Conservation (phyloP, 2,797 vertebrate species). For the Manis pentadactyla region DNA sequence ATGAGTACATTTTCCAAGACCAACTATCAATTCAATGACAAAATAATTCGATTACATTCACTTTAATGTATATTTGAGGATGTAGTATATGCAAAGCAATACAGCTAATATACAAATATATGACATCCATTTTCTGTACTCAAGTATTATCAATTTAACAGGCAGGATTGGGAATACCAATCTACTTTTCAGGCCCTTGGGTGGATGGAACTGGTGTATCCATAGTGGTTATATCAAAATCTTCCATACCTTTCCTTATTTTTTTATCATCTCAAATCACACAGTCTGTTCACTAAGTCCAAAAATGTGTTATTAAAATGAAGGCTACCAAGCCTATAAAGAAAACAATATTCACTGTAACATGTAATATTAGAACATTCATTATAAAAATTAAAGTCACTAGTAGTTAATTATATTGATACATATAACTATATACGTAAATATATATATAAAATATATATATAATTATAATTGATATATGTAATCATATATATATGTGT, state of each 20-base stretch:
- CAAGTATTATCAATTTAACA: not conserved
- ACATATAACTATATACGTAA: too few relatives aligned
- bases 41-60: not conserved
- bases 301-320: not conserved
- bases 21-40: not conserved
- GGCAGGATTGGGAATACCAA: not conserved
- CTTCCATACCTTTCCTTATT: not conserved
- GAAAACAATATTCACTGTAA: not conserved
- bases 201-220: not conserved
- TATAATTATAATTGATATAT: too few relatives aligned
- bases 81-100: not conserved
- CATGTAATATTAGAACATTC: not conserved
- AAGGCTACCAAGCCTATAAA: not conserved
- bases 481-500: too few relatives aligned
- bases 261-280: not conserved
- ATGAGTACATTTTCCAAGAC: not conserved
- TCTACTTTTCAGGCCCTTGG: not conserved
- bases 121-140: not conserved
- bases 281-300: not conserved
- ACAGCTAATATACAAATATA: not conserved
- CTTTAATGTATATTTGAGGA: not conserved
- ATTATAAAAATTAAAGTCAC: not conserved
- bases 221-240: not conserved
- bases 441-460: too few relatives aligned
- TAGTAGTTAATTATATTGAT: not conserved